Percentiles rank a stretch among this genome's conserved stretches.
Conservation (phyloP, 2,888 invertebrate species). For the Lumbricus terrestris region DNA sequence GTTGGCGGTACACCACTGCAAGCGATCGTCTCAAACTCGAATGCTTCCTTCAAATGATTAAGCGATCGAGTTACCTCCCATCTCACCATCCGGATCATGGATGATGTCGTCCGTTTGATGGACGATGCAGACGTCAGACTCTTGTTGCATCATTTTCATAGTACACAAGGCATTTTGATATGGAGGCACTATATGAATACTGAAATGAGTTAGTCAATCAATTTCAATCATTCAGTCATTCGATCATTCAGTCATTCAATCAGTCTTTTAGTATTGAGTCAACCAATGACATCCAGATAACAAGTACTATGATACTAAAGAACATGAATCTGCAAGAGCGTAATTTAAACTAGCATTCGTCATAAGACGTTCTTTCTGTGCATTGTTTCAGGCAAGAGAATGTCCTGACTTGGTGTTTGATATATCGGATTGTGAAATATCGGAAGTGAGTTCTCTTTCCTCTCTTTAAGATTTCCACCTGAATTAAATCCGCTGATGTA, state of each 20-base stretch:
- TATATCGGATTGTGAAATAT: constrained; percentile 75
- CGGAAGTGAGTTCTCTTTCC: constrained; percentile 55
- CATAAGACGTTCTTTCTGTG: background rate
- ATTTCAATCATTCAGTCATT: background rate
- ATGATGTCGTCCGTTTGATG: too few relatives aligned
- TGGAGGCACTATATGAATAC: background rate
- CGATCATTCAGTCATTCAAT: background rate
- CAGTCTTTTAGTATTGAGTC: background rate
- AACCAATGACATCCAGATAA: too few relatives aligned
- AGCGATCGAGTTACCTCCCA: too few relatives aligned
- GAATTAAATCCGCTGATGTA: background rate
- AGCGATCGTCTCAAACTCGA: too few relatives aligned
- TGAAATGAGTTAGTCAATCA: background rate
- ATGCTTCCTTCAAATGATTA: too few relatives aligned
- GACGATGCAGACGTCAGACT: background rate
- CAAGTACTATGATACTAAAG: too few relatives aligned
- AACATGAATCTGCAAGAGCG: too few relatives aligned
- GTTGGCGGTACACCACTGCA: too few relatives aligned
- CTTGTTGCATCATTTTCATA: background rate
- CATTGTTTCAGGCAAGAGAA: constrained; percentile 67
- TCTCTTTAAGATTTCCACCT: background rate
- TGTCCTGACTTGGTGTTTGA: constrained; percentile 80
- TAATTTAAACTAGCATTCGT: background rate
- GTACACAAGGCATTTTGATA: background rate
- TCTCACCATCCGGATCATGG: too few relatives aligned